Base-by-base conservation (phyloP, 2,888 invertebrate species). In the Drosophila diplacantha region DNA sequence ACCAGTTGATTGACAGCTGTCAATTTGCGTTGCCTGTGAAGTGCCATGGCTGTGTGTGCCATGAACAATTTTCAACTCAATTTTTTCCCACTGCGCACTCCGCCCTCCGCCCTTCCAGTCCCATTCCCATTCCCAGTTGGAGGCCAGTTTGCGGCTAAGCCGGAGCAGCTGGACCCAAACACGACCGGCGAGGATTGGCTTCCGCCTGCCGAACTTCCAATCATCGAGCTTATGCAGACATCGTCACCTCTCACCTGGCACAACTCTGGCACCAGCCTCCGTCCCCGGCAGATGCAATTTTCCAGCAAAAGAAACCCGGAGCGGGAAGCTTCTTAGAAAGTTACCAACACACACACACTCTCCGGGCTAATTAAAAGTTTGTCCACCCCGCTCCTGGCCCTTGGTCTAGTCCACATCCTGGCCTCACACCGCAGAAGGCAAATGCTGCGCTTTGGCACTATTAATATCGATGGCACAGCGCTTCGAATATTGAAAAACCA, bases 1-100 rank as follows among this genome's bases (percentile, higher is more conserved):
- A 38, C 47, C 44, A 29, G 51, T 52, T 80, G 80, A 78, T 71
- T 73, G 81, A 71, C 75, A 75, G 75, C 75, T 78, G 75, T 75
- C 81, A 77, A 72, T 82, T 80, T 69, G 66, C 73, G 59, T 75
- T 68, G 59, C 38, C 64, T 39, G 59, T 50, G 49, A 47, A 57
- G 64, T 41, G 41, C n/a, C 20, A 20, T 39, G 20, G 14, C 20
- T 39, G 38, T 20, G 20, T 39, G 51, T 52, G 60, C 44, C 66
- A 16, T 26, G 38, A 61, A 60, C 59, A 56, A 54, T 49, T 54
- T 67, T 38, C 57, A 63, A 54, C 32, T 50, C 44, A 63, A 52
- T 54, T 54, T 54, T 53, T 41, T n/a, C n/a, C n/a, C 38, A 11
- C 54, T 34, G 9, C 22, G 11, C 24, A n/a, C 7, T 8, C 9